A percentile compares a stretch with the other conserved stretches of the same genome.
Conservation (phyloP, 2,888 invertebrate genomes). For the Alentia gelatinosa region DNA sequence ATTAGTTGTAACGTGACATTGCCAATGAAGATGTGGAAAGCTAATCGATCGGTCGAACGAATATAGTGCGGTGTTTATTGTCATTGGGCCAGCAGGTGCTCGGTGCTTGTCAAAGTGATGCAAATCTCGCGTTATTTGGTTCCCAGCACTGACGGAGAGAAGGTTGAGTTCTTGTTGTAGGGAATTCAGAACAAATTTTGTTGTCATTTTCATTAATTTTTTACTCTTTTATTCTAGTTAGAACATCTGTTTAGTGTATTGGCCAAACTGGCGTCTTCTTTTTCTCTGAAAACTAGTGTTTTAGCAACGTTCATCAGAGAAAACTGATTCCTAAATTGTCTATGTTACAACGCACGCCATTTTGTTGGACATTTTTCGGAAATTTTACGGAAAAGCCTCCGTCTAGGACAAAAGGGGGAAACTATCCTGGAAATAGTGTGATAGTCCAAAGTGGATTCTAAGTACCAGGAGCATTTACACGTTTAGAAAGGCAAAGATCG, state of each 20-base stretch:
- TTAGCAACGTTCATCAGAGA: conserved; percentile 42
- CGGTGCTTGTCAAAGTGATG: conserved; percentile 49
- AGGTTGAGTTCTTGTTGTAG: conserved; percentile 60
- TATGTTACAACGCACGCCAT: conserved; percentile 60
- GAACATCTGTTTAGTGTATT: conserved; percentile 54
- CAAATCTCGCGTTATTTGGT: conserved; percentile 62
- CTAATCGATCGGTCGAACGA: neutral
- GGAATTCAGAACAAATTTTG: conserved; percentile 59
- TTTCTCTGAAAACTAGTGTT: conserved; percentile 51
- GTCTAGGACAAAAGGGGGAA: neutral
- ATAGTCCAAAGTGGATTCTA: neutral
- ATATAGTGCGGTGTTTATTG: conserved; percentile 44
- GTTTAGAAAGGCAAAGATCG: neutral
- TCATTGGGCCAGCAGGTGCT: conserved; percentile 58
- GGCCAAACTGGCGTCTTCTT: conserved; percentile 44
- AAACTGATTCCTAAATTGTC: conserved; percentile 35
- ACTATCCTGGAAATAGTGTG: conserved; percentile 23
- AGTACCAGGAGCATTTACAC: neutral
- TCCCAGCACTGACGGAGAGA: conserved; percentile 61
- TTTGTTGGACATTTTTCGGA: conserved; percentile 57
- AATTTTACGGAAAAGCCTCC: conserved; percentile 45
- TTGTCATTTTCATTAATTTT: conserved; percentile 57
- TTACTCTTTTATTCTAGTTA: conserved; percentile 56
- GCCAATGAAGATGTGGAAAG: neutral
- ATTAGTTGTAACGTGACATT: neutral